Percentiles rank a stretch among this genome's conserved stretches.
phyloP scores from a whole-genome alignment of 2,888 invertebrate genomes.

The Drosophila mercatorum region DNA sequence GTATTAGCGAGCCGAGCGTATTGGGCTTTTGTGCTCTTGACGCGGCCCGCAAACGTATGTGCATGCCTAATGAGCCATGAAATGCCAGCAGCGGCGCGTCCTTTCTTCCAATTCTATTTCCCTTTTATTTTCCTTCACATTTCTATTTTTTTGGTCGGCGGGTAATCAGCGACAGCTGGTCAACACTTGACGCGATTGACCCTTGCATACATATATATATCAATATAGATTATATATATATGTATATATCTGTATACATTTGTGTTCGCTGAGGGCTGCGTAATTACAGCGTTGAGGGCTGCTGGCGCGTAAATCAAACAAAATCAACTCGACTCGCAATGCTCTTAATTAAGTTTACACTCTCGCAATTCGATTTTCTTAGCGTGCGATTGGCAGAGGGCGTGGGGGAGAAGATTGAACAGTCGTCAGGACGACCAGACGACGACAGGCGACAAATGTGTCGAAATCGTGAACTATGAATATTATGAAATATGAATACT shows the following conservation, averaged over 20 bases:
- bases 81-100: slow-evolving; percentile 54
- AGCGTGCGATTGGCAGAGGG: slow-evolving; percentile 10
- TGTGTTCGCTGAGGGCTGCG: slow-evolving; percentile 21
- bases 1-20: slow-evolving; percentile 10
- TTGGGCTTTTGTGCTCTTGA: slow-evolving; percentile 17
- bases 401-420: neutral
- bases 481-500: neutral
- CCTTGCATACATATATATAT: slow-evolving; percentile 2
- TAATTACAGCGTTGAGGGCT: slow-evolving; percentile 67
- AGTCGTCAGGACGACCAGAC: slow-evolving; percentile 24
- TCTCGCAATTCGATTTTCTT: slow-evolving; percentile 67
- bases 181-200: slow-evolving; percentile 32
- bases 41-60: slow-evolving; percentile 63
- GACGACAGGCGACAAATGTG: slow-evolving; percentile 43
- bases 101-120: slow-evolving; percentile 24
- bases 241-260: slow-evolving; percentile 3
- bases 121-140: slow-evolving; percentile 9
- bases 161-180: slow-evolving; percentile 76
- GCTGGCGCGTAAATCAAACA: slow-evolving; percentile 73
- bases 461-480: neutral
- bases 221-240: neutral
- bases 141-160: slow-evolving; percentile 11
- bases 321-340: slow-evolving; percentile 65
- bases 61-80: slow-evolving; percentile 78
- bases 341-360: slow-evolving; percentile 78